Evolutionary conservation across 2,113 vertebrate species (phyloP).

Genomic region (Pantherophis guttatus): DNA sequence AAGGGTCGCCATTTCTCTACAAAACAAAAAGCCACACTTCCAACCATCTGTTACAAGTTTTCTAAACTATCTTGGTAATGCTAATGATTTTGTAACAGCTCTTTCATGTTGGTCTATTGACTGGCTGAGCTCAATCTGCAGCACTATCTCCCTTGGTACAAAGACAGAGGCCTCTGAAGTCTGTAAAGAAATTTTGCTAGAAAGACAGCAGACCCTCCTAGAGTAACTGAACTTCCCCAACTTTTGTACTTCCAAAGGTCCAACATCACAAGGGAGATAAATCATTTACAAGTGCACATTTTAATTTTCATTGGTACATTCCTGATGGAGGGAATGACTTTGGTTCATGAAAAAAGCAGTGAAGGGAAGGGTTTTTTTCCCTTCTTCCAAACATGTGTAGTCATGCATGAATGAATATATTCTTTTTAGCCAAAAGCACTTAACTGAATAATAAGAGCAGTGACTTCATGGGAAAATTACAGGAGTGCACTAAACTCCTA

Average conservation of each 20-base stretch:
- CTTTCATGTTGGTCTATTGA: not conserved
- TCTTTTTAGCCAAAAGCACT: not conserved
- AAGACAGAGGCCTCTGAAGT: not conserved
- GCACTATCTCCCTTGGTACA: not conserved
- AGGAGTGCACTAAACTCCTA: not conserved
- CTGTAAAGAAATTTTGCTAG: not conserved
- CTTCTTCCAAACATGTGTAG: not conserved
- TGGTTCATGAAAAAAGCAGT: not conserved
- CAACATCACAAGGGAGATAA: not conserved
- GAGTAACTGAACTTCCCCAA: not conserved
- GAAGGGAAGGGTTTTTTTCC: not conserved
- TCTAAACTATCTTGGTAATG: not conserved
- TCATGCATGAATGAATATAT: slow-evolving; percentile 6
- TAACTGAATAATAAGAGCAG: not conserved
- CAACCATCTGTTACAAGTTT: not conserved
- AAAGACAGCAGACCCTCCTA: not conserved
- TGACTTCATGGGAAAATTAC: slow-evolving; percentile 16
- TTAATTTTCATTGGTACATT: not conserved
- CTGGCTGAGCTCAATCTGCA: not conserved
- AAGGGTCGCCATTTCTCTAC: not conserved
- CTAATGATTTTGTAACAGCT: not conserved
- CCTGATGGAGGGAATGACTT: not conserved
- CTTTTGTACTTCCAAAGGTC: not conserved
- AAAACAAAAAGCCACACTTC: not conserved
- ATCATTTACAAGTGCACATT: not conserved